Base-by-base conservation (phyloP, 2,888 invertebrate species). In the Junonia oenone region DNA sequence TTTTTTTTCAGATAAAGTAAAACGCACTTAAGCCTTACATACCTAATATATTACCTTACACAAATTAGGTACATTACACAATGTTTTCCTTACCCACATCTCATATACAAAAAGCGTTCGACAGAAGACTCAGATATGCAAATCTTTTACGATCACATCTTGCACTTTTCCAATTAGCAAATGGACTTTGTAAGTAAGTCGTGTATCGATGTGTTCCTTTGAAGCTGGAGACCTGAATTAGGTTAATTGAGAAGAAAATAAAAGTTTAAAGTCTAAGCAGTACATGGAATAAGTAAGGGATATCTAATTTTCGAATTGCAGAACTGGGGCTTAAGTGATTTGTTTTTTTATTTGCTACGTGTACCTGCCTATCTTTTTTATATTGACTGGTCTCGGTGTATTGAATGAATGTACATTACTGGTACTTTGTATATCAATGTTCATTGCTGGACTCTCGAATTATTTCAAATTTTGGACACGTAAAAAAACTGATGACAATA, bases 161-260 rank as follows among this genome's bases (percentile, higher is more conserved):
- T 45, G 35, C 45, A 27, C 52, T 45, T 52, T 27, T 37, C 52
- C 45, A 52, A 52, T 52, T 45, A 52, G 45, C 27, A 52, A 52
- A 46, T 52, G 52, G 52, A 52, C 17, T 46, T 33, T 33, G 31
- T 33, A n/a, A 33, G n/a, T n/a, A 1, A n/a, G 31, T 33, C 31
- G 11, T 11, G n/a, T n/a, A 33, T 4, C 4, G 11, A n/a, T 11
- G 4, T 33, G 11, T 33, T n/a, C n/a, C 4, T 33, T 33, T 11
- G n/a, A 1, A 33, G n/a, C 31, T n/a, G n/a, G n/a, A 33, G n/a
- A 2, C 31, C 3, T 0, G 11, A 33, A 33, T 33, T n/a, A 33
- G 4, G n/a, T 33, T 33, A 33, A n/a, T n/a, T n/a, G 11, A n/a
- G 31, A n/a, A 33, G 31, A 33, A 33, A 31, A 31, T 11, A 31